Evolutionary conservation across 2,113 vertebrate genomes (phyloP), one percentile per base, ranked within the genome.

Genomic region (Nannobrachium achirus): DNA sequence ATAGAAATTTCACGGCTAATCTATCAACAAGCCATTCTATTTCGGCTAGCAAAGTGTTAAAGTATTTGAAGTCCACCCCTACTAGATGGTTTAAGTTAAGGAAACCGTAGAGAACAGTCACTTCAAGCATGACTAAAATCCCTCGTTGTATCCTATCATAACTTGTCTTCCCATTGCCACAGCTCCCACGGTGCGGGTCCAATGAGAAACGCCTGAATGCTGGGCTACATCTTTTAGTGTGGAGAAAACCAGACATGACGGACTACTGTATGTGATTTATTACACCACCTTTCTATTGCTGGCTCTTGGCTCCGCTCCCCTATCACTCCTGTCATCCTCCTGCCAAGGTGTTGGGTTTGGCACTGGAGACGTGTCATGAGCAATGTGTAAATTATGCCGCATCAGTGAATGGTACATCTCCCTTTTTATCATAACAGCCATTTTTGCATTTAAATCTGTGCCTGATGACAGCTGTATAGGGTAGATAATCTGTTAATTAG

Each of bases 311-410:
- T 55, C 41, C 14, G 9, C 11, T 50, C 39, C 46, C 15, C 39
- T 8, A 11, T 51, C 39, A 11, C 40, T 13, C 3, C 49, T 46
- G 18, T 53, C 16, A 18, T 62, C 44, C 25, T 8, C 38, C 53
- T 38, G 62, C 62, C 46, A 65, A 49, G 60, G 44, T 18, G 44
- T 40, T 25, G n/a, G 20, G 41, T 56, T 73, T 62, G 63, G 63
- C 63, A 25, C 10, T 8, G 25, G 25, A 15, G n/a, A 10, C 49
- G 10, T 8, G 11, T 44, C 14, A 64, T 38, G 48, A 13, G 14
- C 25, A 51, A 62, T 25, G 39, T 60, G 57, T 33, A 39, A 38
- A 56, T 38, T 8, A 56, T n/a, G 25, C 14, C 2, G 16, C 39
- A 52, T 73, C 57, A 39, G 45, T 25, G 62, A 63, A 41, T 46